Percentiles rank a stretch among this genome's conserved stretches.
These are phyloP conservation scores for Mohoua ochrocephala DNA, from an alignment of 2,113 vertebrate genomes.

Conservation along the genomic window DNA sequence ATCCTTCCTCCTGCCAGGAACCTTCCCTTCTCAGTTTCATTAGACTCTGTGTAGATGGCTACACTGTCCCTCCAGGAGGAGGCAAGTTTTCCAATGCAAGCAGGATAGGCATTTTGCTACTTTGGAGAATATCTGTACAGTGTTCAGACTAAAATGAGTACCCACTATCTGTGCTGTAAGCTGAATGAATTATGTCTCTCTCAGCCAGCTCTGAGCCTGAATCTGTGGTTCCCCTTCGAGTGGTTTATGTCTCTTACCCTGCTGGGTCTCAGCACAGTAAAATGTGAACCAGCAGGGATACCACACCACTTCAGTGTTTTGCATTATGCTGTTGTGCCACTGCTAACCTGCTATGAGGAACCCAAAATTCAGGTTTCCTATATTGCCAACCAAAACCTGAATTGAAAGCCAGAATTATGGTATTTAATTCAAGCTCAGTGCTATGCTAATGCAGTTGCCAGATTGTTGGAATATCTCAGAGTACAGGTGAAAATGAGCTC, in stretches of 20 bases:
- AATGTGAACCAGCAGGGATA: background rate
- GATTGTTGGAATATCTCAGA: background rate
- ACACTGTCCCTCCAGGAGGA: background rate
- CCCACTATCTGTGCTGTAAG: fast-evolving
- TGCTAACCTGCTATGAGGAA: background rate
- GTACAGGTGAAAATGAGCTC: background rate
- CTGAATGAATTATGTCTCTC: background rate
- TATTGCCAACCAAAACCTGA: background rate
- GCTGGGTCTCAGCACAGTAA: background rate
- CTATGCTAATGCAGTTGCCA: background rate
- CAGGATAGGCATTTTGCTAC: background rate
- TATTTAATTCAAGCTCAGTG: background rate
- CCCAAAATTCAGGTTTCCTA: background rate
- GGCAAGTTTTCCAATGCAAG: background rate
- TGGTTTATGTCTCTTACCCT: background rate
- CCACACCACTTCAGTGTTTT: background rate
- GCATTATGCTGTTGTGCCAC: background rate
- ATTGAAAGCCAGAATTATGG: background rate
- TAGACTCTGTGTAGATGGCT: background rate
- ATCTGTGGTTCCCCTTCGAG: background rate
- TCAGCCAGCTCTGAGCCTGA: background rate
- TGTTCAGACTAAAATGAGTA: background rate
- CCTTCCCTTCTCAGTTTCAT: background rate
- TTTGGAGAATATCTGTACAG: background rate
- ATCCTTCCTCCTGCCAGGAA: background rate